Evolutionary conservation across 2,888 invertebrate species (phyloP).

Genomic region (Lepidocyrtoides sp.): DNA sequence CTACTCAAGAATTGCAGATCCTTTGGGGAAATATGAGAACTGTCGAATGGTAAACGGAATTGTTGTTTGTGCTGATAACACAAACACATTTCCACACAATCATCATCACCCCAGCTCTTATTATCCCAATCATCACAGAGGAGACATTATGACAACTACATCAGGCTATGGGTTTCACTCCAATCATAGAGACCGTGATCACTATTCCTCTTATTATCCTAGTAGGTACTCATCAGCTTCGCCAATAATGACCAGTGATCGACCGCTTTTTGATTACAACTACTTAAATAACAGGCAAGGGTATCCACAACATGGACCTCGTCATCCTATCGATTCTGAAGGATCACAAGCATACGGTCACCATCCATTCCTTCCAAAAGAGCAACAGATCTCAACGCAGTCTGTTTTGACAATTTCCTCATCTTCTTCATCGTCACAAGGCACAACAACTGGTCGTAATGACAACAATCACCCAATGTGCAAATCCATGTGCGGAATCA

Average conservation of each 20-base stretch:
- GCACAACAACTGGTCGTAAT: neutral
- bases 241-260: conserved; percentile 6
- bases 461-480: conserved; percentile 70
- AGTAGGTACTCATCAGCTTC: neutral
- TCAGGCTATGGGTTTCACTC: conserved; percentile 48
- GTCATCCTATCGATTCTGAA: conserved; percentile 20
- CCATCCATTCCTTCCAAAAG: conserved; percentile 50
- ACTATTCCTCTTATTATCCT: conserved; percentile 52
- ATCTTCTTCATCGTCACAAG: neutral
- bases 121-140: conserved; percentile 34
- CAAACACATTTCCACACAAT: neutral
- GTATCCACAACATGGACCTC: conserved; percentile 52
- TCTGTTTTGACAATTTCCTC: conserved; percentile 28
- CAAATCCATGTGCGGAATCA: conserved; percentile 82
- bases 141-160: conserved; percentile 26
- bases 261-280: conserved; percentile 38
- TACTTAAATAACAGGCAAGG: conserved; percentile 46
- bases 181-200: conserved; percentile 31
- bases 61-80: conserved; percentile 83
- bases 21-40: conserved; percentile 82
- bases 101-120: neutral
- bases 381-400: conserved; percentile 55
- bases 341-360: neutral
- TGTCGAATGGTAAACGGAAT: conserved; percentile 82
- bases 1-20: conserved; percentile 74